Base-by-base conservation (phyloP, 2,888 invertebrate species). In the Callimorpha dominula region DNA sequence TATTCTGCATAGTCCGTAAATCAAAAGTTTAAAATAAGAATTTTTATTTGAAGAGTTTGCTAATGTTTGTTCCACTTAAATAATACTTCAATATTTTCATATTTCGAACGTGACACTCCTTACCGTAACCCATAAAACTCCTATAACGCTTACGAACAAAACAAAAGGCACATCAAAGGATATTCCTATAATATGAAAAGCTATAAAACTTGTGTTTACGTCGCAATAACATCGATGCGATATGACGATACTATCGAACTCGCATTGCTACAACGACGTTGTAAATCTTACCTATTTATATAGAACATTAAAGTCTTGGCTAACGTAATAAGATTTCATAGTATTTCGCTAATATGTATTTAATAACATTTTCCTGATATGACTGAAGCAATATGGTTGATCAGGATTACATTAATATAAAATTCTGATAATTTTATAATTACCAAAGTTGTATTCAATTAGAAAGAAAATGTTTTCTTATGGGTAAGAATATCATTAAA, bases 131-230 rank as follows among this genome's bases (percentile, higher is more conserved):
- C 49, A 12, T 50, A 15, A 46, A 43, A 17, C 50, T 63, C n/a
- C 42, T 40, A 42, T 42, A 65, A 63, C 46, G 70, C 17, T 50
- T 64, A 31, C n/a, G 31, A 65, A 71, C 68, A 57, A 67, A 78
- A 76, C 49, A 68, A 77, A 68, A 71, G 40, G 12, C 50, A 17
- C 54, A 71, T 65, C 49, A 68, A 74, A 31, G 70, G 20, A 9
- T 17, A 43, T 43, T 68, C 77, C 57, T 77, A 72, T 73, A 46
- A 75, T 74, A 79, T 54, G 65, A 65, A 50, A n/a, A 12, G 62
- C 75, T 31, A 78, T 81, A 82, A 80, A 82, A 81, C n/a, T 69
- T 65, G 42, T 65, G 72, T 74, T 80, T 82, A 80, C 49, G 17
- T 69, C 65, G 57, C 62, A 63, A 57, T 79, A 68, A 81, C 76